Base-by-base conservation (phyloP, 2,888 invertebrate genomes). In the Pterostichus niger region DNA sequence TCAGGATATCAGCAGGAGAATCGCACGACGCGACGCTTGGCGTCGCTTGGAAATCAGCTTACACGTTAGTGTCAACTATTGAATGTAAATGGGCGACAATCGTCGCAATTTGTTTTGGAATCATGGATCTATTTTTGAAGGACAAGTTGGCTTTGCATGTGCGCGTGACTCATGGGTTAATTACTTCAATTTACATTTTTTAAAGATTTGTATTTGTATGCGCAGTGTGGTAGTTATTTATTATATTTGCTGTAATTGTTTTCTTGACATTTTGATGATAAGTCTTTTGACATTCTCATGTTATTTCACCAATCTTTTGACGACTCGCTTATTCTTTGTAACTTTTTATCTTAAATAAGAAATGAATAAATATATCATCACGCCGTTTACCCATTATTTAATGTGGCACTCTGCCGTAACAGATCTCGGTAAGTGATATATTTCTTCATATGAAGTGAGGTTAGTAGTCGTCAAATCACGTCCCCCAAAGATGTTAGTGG, bases 141-240 rank as follows among this genome's bases (percentile, higher is more conserved):
- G 64, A 71, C 68, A 15, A 15, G 40, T 5, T 13, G 10, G 44
- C 15, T 71, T 64, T 64, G 64, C 64, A 64, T 71, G 56, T 15
- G 68, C 68, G 68, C 44, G 17, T 71, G 40, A 71, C 68, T 71
- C 68, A 71, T 13, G 44, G 24, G 44, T 17, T 71, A 71, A 71
- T 71, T 44, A 44, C 68, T 13, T 44, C 44, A 17, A 71, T 71
- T 64, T 64, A 31, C 64, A 71, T 71, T 71, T 71, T 71, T 3
- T 24, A 71, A 68, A 71, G 44, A 71, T 71, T 71, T 35, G 64
- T 64, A 71, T 71, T 71, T 64, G 35, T 64, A 64, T 64, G 64
- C 64, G 7, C 13, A 71, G 10, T 15, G 46, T 44, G 44, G 15
- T 44, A 15, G 15, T 44, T 71, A 71, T 71, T 40, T 71, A 44